Base-by-base conservation (phyloP, 2,888 invertebrate genomes). In the Laspeyria flexula region DNA sequence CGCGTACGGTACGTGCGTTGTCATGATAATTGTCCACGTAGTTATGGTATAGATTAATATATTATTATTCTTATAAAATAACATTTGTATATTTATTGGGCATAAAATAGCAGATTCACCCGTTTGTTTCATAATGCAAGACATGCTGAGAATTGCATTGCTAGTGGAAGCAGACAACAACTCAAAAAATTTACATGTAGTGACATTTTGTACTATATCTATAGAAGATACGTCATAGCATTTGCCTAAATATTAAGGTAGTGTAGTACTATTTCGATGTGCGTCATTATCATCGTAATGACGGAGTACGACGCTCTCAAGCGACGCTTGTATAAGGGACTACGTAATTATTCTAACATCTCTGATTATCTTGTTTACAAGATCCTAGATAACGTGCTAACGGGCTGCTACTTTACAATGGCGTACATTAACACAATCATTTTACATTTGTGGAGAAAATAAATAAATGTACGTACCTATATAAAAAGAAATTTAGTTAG, bases 351-450 rank as follows among this genome's bases (percentile, higher is more conserved):
- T 69, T 57, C 68, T 61, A 48, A 64, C 62, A 65, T 71, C 65
- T 50, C 66, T 31, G 31, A 75, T 74, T 65, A 73, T 57, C 39
- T 50, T 60, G 58, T 57, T 62, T 60, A 63, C 57, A 50, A 71
- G 71, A 77, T 75, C 56, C 12, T 43, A 45, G 72, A 75, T 76
- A 71, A 65, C 53, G 43, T 58, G 58, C 38, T 65, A 63, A 65
- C 55, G 52, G 53, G 40, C 40, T 55, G 53, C 15, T 30, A 39
- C 23, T 27, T 25, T 7, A 25, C 25, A 25, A 25, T 25, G 7
- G 9, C 25, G 25, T 7, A 25, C 7, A 18, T 1, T 25, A 25
- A 25, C 25, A 25, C 9, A 7, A 1, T 25, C 6, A 3, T 6
- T 25, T 25, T 25, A 25, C 48, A 59, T 18, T 35, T n/a, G n/a